These are phyloP conservation scores for Rotaria sp. DNA, from an alignment of 2,888 invertebrate species.

Conservation along the genomic window DNA sequence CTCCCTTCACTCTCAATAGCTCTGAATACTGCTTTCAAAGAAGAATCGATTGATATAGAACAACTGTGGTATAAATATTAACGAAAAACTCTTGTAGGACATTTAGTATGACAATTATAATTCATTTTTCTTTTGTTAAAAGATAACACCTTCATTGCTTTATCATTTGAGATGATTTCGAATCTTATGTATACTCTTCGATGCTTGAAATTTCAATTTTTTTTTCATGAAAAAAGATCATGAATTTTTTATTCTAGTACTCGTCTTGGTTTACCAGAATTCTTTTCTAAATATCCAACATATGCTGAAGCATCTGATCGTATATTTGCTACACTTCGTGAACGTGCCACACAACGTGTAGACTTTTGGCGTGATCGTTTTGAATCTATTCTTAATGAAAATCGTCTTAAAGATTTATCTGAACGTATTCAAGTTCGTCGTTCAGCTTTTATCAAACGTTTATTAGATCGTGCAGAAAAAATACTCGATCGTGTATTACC, in stretches of 20 bases:
- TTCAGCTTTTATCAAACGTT: not conserved
- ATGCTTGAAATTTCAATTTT: too few species aligned
- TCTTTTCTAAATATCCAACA: conserved; percentile 3
- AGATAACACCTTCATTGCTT: too few species aligned
- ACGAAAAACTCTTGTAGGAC: too few species aligned
- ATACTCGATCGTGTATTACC: not conserved
- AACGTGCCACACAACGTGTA: not conserved
- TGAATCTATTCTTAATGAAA: not conserved
- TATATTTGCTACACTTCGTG: not conserved
- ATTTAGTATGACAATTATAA: too few species aligned
- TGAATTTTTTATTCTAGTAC: not conserved
- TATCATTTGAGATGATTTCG: too few species aligned
- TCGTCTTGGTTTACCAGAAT: not conserved
- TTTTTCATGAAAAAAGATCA: too few species aligned
- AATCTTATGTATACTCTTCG: too few species aligned
- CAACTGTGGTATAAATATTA: too few species aligned
- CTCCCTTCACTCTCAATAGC: too few species aligned
- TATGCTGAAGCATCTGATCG: not conserved
- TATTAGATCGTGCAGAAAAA: not conserved
- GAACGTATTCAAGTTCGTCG: not conserved
- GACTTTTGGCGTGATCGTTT: not conserved
- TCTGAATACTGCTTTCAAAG: too few species aligned
- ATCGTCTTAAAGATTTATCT: not conserved
- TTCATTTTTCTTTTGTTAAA: too few species aligned
- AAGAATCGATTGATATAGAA: too few species aligned